These are phyloP conservation scores for Phyllotreta cruciferae DNA, from an alignment of 2,888 invertebrate species.

Conservation along the genomic window DNA sequence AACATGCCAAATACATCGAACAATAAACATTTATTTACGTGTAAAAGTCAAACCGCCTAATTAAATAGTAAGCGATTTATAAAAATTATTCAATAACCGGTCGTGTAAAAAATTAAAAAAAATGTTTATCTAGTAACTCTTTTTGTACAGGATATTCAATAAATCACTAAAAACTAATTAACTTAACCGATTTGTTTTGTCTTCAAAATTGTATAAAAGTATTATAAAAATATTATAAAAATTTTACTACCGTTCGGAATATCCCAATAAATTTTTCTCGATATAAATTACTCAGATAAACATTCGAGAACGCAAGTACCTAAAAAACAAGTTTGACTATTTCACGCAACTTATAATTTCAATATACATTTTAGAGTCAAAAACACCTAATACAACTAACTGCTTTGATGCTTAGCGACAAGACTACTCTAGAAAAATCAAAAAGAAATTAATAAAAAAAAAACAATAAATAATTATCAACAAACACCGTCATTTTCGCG, in stretches of 20 bases:
- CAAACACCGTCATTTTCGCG: slow-evolving; percentile 59
- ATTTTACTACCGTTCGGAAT: too few relatives aligned
- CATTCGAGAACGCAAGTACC: background rate
- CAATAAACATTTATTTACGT: slow-evolving; percentile 50
- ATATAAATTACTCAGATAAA: too few relatives aligned
- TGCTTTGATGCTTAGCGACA: slow-evolving; percentile 59
- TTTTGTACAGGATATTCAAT: too few relatives aligned
- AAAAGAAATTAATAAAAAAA: slow-evolving; percentile 42
- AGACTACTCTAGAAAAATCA: slow-evolving; percentile 19
- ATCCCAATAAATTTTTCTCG: too few relatives aligned
- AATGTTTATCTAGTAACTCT: background rate
- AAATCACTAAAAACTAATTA: too few relatives aligned
- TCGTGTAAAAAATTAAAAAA: slow-evolving; percentile 7
- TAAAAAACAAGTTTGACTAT: slow-evolving; percentile 39
- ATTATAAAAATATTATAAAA: too few relatives aligned
- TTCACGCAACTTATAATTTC: slow-evolving; percentile 39
- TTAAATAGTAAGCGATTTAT: background rate
- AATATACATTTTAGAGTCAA: slow-evolving; percentile 52
- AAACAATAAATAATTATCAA: slow-evolving; percentile 57
- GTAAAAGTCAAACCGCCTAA: slow-evolving; percentile 36
- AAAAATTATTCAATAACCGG: slow-evolving; percentile 9
- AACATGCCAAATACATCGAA: slow-evolving; percentile 56
- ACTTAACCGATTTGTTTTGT: too few relatives aligned
- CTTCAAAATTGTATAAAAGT: too few relatives aligned
- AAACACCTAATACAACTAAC: slow-evolving; percentile 56